A percentile compares a stretch with the other conserved stretches of the same genome.
Conservation (phyloP, 2,113 vertebrate species). For the Galeopterus variegatus region DNA sequence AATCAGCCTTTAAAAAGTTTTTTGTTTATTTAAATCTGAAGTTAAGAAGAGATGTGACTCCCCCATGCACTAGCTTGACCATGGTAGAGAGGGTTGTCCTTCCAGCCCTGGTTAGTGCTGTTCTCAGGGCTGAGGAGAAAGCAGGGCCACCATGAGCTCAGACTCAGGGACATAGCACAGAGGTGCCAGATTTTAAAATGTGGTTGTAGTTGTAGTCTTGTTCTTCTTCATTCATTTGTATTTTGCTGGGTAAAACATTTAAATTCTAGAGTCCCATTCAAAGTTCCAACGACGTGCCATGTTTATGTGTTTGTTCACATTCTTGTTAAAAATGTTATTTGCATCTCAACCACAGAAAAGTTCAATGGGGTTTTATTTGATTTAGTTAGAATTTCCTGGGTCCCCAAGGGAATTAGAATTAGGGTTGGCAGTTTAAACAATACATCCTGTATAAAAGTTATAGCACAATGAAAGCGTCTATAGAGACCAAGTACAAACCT, state of each 20-base stretch:
- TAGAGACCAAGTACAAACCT: background rate
- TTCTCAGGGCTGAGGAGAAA: background rate
- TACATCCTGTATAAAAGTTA: constrained; percentile 62
- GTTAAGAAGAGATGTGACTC: background rate
- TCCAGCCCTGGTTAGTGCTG: background rate
- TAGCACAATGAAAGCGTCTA: constrained; percentile 49
- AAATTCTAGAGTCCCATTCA: background rate
- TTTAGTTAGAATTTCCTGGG: constrained; percentile 65
- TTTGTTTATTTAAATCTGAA: background rate
- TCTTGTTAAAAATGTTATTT: constrained; percentile 74
- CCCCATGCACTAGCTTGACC: too few relatives aligned
- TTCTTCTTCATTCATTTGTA: background rate
- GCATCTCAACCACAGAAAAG: constrained; percentile 60
- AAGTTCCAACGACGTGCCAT: background rate
- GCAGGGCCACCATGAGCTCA: background rate
- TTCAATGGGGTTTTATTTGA: constrained; percentile 72
- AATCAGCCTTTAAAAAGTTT: background rate
- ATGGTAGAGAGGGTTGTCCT: background rate
- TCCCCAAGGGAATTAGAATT: constrained; percentile 37
- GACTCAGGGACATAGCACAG: background rate
- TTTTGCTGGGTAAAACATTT: constrained; percentile 42
- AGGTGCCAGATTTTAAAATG: background rate
- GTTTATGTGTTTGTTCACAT: constrained; percentile 54
- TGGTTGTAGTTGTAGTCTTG: background rate
- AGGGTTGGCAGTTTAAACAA: constrained; percentile 65